These are phyloP conservation scores for Aleadryas rufinucha DNA, from an alignment of 2,113 vertebrate genomes.

Conservation along the genomic window DNA sequence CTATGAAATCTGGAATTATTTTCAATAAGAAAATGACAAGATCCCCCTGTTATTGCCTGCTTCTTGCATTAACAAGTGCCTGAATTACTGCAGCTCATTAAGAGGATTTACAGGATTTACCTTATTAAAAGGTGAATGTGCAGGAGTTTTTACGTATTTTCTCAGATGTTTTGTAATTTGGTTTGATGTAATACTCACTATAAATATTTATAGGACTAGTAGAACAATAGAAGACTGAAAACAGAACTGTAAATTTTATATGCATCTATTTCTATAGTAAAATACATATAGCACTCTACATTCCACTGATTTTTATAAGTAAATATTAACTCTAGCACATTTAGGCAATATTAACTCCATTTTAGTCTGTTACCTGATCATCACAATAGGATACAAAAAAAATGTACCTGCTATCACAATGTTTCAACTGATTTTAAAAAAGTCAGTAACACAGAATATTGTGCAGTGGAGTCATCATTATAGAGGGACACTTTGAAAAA, in stretches of 20 bases:
- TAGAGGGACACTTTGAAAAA: not conserved
- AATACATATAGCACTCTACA: not conserved
- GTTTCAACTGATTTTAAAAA: not conserved
- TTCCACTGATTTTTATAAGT: not conserved
- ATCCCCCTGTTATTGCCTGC: rapidly evolving
- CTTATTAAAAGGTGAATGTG: not conserved
- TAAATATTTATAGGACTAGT: not conserved
- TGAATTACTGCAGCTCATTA: not conserved
- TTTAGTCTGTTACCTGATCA: not conserved
- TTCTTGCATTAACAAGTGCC: not conserved
- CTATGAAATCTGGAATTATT: not conserved
- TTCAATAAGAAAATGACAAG: not conserved
- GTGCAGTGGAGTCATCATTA: not conserved
- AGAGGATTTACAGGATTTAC: not conserved
- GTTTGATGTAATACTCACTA: not conserved
- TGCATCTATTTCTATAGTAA: not conserved
- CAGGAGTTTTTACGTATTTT: not conserved
- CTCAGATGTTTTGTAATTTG: not conserved
- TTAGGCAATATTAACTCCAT: not conserved
- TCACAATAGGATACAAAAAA: not conserved
- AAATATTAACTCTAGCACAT: not conserved
- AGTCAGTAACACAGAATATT: not conserved
- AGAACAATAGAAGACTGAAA: not conserved
- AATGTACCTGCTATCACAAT: not conserved
- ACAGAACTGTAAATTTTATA: not conserved